Evolutionary conservation across 2,113 vertebrate genomes (phyloP).

Genomic region (Indicator indicator): DNA sequence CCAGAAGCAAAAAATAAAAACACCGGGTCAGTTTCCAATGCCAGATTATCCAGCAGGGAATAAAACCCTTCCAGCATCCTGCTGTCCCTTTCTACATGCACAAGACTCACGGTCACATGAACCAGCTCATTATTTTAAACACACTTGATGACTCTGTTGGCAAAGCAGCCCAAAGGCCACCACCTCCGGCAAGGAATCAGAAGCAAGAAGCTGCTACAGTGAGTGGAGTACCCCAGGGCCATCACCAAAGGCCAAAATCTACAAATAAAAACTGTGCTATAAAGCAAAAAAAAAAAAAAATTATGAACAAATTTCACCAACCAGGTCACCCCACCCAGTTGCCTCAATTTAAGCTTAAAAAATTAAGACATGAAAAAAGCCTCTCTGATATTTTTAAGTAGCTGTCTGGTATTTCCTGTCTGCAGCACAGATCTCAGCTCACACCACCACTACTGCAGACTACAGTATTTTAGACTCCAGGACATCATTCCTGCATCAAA

Average conservation of each 20-base stretch:
- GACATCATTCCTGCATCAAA: not conserved
- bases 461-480: not conserved
- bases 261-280: not conserved
- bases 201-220: not conserved
- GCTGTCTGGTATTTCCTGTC: not conserved
- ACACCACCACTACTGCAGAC: not conserved
- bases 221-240: not conserved
- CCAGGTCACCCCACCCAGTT: not conserved
- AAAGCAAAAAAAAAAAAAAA: not conserved
- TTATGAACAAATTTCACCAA: not conserved
- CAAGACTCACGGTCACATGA: not conserved
- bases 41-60: rapidly evolving
- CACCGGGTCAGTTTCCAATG: not conserved
- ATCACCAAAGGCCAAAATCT: not conserved
- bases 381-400: not conserved
- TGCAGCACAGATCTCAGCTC: not conserved
- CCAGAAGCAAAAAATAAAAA: not conserved
- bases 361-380: not conserved
- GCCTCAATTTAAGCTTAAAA: not conserved
- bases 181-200: not conserved
- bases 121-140: not conserved
- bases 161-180: not conserved
- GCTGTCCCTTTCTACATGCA: not conserved
- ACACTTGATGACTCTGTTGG: not conserved
- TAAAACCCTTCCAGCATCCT: not conserved